Percentiles rank a stretch among this genome's conserved stretches.
Conservation (phyloP, 1,140 invertebrate genomes). For the Caligus rogercresseyi region DNA sequence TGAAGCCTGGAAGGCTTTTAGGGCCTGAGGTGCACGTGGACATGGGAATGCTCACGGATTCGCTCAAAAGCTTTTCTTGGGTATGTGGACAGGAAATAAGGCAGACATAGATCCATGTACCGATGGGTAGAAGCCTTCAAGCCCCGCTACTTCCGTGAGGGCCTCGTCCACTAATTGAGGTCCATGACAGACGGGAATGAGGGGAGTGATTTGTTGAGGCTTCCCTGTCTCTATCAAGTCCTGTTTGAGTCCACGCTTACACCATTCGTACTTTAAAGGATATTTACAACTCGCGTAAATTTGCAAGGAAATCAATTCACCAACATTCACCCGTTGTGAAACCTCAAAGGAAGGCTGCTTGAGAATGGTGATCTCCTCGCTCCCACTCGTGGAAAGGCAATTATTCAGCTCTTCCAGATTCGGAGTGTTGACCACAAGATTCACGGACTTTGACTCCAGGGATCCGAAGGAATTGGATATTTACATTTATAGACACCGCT, state of each 20-base stretch:
- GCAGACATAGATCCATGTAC: background rate
- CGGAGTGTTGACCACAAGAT: background rate
- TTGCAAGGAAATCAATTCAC: conserved; percentile 10
- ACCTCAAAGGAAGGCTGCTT: background rate
- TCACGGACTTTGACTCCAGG: background rate
- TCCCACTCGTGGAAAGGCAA: background rate
- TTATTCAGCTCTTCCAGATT: background rate
- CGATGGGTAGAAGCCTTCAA: background rate
- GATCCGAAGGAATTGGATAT: background rate
- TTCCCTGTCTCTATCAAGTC: conserved; percentile 9
- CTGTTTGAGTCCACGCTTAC: conserved; percentile 12
- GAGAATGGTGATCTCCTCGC: conserved; percentile 7
- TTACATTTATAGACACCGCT: background rate
- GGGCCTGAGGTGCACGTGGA: background rate
- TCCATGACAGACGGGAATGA: background rate
- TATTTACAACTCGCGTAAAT: conserved; percentile 7
- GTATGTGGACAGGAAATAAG: conserved; percentile 1
- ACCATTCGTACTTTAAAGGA: conserved; percentile 17
- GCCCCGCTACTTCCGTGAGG: background rate
- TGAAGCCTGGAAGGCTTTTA: conserved; percentile 8
- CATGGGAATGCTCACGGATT: background rate
- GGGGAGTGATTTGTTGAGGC: background rate
- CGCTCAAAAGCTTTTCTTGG: background rate
- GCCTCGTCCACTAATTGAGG: background rate
- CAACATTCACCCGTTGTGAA: background rate